Evolutionary conservation across 64 coral and sea anemone genomes (phyloP), one percentile per base, ranked within the genome.

Genomic region (Actinia equina): DNA sequence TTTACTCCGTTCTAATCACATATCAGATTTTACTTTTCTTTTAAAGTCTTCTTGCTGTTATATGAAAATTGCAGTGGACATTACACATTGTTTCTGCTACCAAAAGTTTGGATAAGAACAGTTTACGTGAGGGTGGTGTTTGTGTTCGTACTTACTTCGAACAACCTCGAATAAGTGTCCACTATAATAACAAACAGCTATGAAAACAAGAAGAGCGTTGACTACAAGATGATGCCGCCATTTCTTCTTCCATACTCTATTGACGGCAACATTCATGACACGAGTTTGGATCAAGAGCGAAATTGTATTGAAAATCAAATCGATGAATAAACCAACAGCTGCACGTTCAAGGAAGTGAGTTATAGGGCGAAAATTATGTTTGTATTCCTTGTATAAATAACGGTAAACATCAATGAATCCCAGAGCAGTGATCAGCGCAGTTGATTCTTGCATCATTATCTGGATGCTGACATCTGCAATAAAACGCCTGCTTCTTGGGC

Each of bases 401-500:
- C 86, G 87, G n/a, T 89, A 95, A 44, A 95, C 20, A 56, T 91
- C 79, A 17, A 86, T 88, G 49, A 86, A 95, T 1, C 94, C 89
- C 4, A 95, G 71, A 23, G 94, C 89, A 14, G 76, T 81, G 37
- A 95, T 89, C 11, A 95, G 52, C 16, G 86, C 82, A 26, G 89
- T 95, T 27, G 89, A 85, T 46, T 95, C 89, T 80, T 88, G 84
- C 56, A 95, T 61, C 16, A 95, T 91, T 12, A 95, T 95, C 71
- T 95, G 93, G 80, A 95, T 91, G 44, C 89, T 95, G 57, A 95
- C 27, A 85, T 95, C 93, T 17, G 93, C 93, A 1, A 91, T 87
- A 44, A 95, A 30, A 42, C 93, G 93, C 59, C 88, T 85, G 55
- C 93, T 95, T 52, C 89, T 88, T 54, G 71, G 93, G 10, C 86